Percentiles rank a stretch among this genome's conserved stretches.
These are phyloP conservation scores for Phania funesta DNA, from an alignment of 2,888 invertebrate species.

Conservation along the genomic window DNA sequence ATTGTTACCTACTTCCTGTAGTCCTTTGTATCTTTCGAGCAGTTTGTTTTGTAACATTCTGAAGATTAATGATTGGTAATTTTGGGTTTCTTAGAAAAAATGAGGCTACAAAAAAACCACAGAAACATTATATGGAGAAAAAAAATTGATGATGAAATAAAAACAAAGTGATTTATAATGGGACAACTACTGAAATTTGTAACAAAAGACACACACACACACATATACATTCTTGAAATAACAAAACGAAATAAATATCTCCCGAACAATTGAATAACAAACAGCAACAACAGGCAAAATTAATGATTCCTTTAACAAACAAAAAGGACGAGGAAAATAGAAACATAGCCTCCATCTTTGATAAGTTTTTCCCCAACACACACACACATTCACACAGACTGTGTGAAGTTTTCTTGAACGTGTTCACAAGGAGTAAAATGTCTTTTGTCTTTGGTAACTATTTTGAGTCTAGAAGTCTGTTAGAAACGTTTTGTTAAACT, in stretches of 20 bases:
- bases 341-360: not conserved
- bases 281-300: conserved; percentile 43
- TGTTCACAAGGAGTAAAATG: no score
- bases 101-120: not conserved
- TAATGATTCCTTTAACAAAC: conserved; percentile 46
- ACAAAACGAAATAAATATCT: conserved; percentile 25
- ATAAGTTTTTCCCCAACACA: no score
- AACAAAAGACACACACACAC: conserved; percentile 44
- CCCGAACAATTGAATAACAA: conserved; percentile 57
- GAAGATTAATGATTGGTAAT: conserved; percentile 43
- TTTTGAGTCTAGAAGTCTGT: not conserved
- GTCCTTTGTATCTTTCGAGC: not conserved
- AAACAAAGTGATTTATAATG: conserved; percentile 66
- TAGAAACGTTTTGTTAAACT: not conserved
- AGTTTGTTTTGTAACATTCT: conserved; percentile 35
- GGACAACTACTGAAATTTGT: conserved; percentile 51
- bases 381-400: no score
- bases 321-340: not conserved
- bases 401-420: no score
- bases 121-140: not conserved
- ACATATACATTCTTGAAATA: not conserved
- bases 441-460: not conserved
- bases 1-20: conserved; percentile 6
- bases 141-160: conserved; percentile 48
- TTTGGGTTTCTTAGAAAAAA: conserved; percentile 22